A percentile compares a stretch with the other conserved stretches of the same genome.
Conservation (phyloP, 92 coral and sea anemone species). For the Pocillopora meandrina region DNA sequence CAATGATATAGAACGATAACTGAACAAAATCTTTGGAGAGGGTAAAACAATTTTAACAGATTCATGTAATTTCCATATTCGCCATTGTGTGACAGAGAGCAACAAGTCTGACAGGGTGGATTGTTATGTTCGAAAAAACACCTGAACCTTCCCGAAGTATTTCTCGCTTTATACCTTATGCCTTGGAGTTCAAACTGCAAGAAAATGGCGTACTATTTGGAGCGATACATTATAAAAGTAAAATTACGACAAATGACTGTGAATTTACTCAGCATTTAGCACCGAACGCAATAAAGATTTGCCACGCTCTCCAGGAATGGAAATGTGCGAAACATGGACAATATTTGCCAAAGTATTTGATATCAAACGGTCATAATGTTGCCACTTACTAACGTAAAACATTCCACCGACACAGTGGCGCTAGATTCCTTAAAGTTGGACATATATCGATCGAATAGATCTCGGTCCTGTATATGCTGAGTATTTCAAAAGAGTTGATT, state of each 20-base stretch:
- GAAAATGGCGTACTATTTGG: no score
- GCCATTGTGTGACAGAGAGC: neutral
- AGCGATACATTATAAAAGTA: no score
- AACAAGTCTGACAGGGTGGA: neutral
- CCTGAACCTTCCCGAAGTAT: neutral
- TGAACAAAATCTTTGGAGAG: neutral
- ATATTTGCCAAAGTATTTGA: conserved; percentile 24
- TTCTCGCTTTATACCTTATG: neutral
- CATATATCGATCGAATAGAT: neutral
- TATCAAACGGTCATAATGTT: neutral
- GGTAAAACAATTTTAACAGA: no score
- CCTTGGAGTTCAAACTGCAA: no score
- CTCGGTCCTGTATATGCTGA: neutral
- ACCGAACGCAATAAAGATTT: neutral
- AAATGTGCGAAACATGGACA: neutral
- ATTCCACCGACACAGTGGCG: conserved; percentile 1
- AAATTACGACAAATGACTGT: no score
- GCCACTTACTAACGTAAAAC: neutral
- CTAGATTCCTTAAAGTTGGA: conserved; percentile 6
- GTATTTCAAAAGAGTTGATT: neutral
- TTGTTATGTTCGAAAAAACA: neutral
- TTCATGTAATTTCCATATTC: conserved; percentile 2
- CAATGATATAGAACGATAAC: conserved; percentile 9
- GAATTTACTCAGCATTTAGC: neutral
- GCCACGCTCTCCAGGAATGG: neutral